A percentile compares a stretch with the other conserved stretches of the same genome.
Conservation (phyloP, 64 coral and sea anemone genomes). For the Acropora tenuis region DNA sequence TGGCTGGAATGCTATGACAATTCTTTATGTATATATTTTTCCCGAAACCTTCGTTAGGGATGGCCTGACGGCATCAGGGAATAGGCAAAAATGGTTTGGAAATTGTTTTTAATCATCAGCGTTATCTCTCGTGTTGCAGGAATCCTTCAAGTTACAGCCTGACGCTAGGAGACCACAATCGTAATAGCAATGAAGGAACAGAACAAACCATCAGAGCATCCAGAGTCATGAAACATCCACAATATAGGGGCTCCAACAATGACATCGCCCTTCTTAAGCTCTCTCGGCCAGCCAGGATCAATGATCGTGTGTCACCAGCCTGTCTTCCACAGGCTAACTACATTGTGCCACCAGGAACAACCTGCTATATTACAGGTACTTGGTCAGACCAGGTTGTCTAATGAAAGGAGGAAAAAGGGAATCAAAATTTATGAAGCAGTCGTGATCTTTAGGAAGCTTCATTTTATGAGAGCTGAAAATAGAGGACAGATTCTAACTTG, state of each 20-base stretch:
- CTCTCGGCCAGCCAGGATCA: conserved; percentile 42
- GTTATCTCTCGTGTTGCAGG: neutral
- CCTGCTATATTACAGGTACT: conserved; percentile 55
- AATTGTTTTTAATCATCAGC: neutral
- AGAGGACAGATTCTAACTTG: no score
- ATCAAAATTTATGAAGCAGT: no score
- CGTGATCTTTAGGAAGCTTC: no score
- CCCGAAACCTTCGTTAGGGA: no score
- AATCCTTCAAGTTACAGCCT: conserved; percentile 29
- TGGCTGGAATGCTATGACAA: no score
- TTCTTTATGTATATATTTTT: no score
- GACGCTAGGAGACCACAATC: conserved; percentile 64
- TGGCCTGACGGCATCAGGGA: no score
- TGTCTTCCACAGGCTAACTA: conserved; percentile 56
- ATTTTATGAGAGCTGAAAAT: no score
- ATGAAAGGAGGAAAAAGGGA: no score
- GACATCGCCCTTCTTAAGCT: conserved; percentile 63
- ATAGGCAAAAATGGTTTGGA: no score
- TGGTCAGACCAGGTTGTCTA: neutral
- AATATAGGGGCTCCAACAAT: conserved; percentile 38
- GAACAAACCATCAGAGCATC: conserved; percentile 45
- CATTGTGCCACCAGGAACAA: conserved; percentile 19
- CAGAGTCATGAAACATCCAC: conserved; percentile 55
- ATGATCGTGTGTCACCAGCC: conserved; percentile 33
- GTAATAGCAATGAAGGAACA: conserved; percentile 63